Evolutionary conservation across 2,113 vertebrate species (phyloP), one percentile per base, ranked within the genome.

Genomic region (Excalfactoria chinensis): DNA sequence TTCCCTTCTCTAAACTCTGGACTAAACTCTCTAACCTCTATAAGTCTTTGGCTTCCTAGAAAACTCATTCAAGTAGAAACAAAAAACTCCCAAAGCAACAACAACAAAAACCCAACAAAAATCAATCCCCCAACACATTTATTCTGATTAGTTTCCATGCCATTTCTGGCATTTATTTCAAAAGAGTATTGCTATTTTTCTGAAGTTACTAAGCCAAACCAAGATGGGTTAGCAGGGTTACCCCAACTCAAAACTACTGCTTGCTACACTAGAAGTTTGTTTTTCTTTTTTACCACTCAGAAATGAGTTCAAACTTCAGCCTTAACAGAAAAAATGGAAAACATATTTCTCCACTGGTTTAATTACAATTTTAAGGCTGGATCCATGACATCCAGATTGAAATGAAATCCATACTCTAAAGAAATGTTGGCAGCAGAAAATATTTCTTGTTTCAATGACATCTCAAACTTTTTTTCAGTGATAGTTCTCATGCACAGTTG

Each of bases 131-230:
- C 63, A 58, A 32, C 89, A 71, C 58, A 79, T 91, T 91, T 93
- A 93, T 37, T 89, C 3, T 56, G 35, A 89, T 87, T 71, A 90
- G 70, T 59, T 93, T 95, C 62, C 73, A 55, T 75, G 77, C n/a
- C 86, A 83, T 94, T 86, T 46, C 37, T 77, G 56, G 37, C 12
- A 69, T 70, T 44, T 69, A 62, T 84, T 93, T 95, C 64, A 89
- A 76, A 92, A 88, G 2, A 88, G 5, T 26, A 93, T 85, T 89
- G 72, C 64, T 75, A 60, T 81, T 90, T 78, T 80, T 53, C 80
- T 82, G 40, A 90, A 73, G 56, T 84, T 84, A 88, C 91, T 90
- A 93, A 93, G 44, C 56, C 66, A 93, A 96, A 95, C 69, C 81
- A 93, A 97, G 96, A 8, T 7, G 37, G 37, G 37, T 37, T 37